Evolutionary conservation across 2,797 vertebrate genomes (phyloP).

Genomic region (Brachyrhaphis roseni): DNA sequence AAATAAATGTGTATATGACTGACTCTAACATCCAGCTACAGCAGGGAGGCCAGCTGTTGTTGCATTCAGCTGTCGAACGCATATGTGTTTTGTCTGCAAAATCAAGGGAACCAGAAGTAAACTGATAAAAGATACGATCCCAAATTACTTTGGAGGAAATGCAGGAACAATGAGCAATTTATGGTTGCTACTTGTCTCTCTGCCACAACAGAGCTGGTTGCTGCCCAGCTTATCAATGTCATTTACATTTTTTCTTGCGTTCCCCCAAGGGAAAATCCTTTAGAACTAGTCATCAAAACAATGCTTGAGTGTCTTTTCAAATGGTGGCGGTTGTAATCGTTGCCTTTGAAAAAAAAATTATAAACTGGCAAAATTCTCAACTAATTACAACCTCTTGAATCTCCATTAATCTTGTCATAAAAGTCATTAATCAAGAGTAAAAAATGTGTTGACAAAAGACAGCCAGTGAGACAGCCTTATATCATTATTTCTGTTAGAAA

Average conservation of each 20-base stretch:
- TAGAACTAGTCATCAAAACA: neutral
- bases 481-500: conserved; percentile 3
- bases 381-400: neutral
- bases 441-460: neutral
- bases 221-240: conserved; percentile 58
- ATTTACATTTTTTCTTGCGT: conserved; percentile 59
- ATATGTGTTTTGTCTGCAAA: conserved; percentile 85
- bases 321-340: neutral
- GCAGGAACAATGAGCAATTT: conserved; percentile 81
- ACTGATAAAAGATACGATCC: conserved; percentile 78
- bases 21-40: conserved; percentile 20
- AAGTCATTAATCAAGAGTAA: neutral
- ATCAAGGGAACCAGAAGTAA: conserved; percentile 83
- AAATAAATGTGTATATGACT: conserved; percentile 5
- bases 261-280: conserved; percentile 26
- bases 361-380: conserved; percentile 1
- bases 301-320: neutral
- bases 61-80: conserved; percentile 34
- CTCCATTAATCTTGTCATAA: neutral
- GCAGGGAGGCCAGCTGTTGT: conserved; percentile 54
- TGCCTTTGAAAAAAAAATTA: neutral
- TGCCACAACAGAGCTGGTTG: conserved; percentile 40
- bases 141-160: conserved; percentile 80
- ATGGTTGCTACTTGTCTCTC: conserved; percentile 47
- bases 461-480: neutral